Base-by-base conservation (phyloP, 2,797 vertebrate species). In the Hafferia zeledoni region DNA sequence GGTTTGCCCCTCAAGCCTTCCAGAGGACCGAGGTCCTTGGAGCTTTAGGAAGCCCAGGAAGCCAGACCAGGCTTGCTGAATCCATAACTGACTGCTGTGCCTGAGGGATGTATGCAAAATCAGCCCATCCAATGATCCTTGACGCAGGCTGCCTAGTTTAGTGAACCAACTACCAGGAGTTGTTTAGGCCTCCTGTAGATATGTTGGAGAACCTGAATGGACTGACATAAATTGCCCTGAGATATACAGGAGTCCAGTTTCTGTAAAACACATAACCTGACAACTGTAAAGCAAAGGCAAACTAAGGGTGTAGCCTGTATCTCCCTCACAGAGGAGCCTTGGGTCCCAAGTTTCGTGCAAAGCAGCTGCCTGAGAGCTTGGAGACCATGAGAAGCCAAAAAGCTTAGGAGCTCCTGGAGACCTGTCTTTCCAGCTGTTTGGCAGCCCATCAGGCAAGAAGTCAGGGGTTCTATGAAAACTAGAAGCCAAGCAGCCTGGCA, bases 341-440 rank as follows among this genome's bases (percentile, higher is more conserved):
- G 57, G 31, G 49, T 77, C 67, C 31, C 61, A 41, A 89, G 53
- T 61, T 90, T 59, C 63, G 55, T 57, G 55, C 50, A 72, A 69
- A 88, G 67, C 80, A 90, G 65, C 80, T 94, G 83, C 63, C 56
- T 95, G 63, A 78, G 74, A 79, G 61, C 67, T 72, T 83, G 77
- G 74, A 94, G 91, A 85, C 70, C 65, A 13, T 9, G 6, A 74
- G 79, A 91, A 86, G 93, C 85, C 76, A 94, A 88, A 94, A 90
- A 78, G 13, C 57, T 67, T 50, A 69, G 87, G 63, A 91, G 79
- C 50, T 96, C 25, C 77, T 90, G 43, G 85, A 95, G 95, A 88
- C 85, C 82, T 89, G 84, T 60, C 46, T 87, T 93, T 93, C 89
- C 96, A 96, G 96, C 93, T 96, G 95, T 94, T 95, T 97, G 94